phyloP scores from a whole-genome alignment of 92 coral and sea anemone species.

The Nematostella vectensis region DNA sequence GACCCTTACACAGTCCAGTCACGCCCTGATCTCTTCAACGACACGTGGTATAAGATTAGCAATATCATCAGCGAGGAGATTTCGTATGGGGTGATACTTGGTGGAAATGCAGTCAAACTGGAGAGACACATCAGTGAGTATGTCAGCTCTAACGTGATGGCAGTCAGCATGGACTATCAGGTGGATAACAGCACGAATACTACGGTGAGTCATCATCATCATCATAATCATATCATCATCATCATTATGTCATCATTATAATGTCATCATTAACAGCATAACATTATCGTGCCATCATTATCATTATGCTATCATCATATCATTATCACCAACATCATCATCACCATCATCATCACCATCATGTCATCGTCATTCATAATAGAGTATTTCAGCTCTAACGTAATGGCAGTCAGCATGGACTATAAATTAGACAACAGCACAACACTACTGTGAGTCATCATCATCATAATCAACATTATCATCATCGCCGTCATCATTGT shows the following conservation, averaged over 20 bases:
- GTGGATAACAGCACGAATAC: not conserved
- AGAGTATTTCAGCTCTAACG: slow-evolving; percentile 11
- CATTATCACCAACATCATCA: too few relatives aligned
- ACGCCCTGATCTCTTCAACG: slow-evolving; percentile 37
- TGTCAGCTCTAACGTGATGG: slow-evolving; percentile 2
- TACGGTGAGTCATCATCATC: not conserved
- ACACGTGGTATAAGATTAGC: slow-evolving; percentile 35
- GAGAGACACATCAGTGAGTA: slow-evolving; percentile 25
- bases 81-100: slow-evolving; percentile 37
- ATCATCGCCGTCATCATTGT: too few relatives aligned
- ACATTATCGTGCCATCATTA: too few relatives aligned
- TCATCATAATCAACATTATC: too few relatives aligned
- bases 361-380: too few relatives aligned
- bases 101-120: slow-evolving; percentile 29
- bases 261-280: too few relatives aligned
- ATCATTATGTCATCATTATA: too few relatives aligned
- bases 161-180: slow-evolving; percentile 1
- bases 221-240: too few relatives aligned
- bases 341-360: too few relatives aligned
- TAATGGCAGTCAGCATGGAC: slow-evolving; percentile 1
- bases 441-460: not conserved
- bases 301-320: too few relatives aligned
- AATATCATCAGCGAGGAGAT: slow-evolving; percentile 22
- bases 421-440: not conserved
- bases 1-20: slow-evolving; percentile 37